phyloP scores from a whole-genome alignment of 1,140 invertebrate genomes.

The Globodera rostochiensis region DNA sequence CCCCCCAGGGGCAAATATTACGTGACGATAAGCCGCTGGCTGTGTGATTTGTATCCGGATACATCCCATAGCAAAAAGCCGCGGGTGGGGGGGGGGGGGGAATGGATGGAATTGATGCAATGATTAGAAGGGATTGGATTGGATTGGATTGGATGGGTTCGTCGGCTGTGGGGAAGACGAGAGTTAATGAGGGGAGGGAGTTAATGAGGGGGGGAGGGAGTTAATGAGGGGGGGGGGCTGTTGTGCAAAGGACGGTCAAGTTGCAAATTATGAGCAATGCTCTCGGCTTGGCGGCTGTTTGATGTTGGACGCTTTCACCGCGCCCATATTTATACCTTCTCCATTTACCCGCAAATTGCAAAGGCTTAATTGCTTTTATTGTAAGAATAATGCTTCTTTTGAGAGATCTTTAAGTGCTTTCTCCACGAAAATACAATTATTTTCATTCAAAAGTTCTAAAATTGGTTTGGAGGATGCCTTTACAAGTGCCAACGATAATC shows the following conservation, averaged over 20 bases:
- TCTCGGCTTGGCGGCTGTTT: background rate
- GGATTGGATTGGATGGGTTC: background rate
- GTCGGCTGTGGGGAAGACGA: background rate
- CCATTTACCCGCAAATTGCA: too few species aligned
- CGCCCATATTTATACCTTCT: background rate
- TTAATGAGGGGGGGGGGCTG: too few species aligned
- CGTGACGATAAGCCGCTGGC: background rate
- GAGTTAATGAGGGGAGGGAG: too few species aligned
- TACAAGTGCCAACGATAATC: too few species aligned
- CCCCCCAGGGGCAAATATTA: background rate
- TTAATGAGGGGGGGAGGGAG: too few species aligned
- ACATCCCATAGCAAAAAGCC: background rate
- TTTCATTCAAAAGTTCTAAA: too few species aligned
- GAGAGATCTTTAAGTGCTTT: too few species aligned
- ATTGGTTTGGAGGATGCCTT: too few species aligned
- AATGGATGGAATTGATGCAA: background rate
- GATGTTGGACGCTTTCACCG: background rate
- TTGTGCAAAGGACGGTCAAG: background rate
- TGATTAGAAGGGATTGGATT: background rate
- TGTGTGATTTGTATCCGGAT: background rate
- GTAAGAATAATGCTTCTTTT: too few species aligned
- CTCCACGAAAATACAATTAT: too few species aligned
- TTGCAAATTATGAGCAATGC: background rate
- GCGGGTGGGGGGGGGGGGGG: background rate
- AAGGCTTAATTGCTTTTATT: too few species aligned